These are phyloP conservation scores for Drosophila pseudotalamancana DNA, from an alignment of 2,888 invertebrate genomes.

Conservation along the genomic window DNA sequence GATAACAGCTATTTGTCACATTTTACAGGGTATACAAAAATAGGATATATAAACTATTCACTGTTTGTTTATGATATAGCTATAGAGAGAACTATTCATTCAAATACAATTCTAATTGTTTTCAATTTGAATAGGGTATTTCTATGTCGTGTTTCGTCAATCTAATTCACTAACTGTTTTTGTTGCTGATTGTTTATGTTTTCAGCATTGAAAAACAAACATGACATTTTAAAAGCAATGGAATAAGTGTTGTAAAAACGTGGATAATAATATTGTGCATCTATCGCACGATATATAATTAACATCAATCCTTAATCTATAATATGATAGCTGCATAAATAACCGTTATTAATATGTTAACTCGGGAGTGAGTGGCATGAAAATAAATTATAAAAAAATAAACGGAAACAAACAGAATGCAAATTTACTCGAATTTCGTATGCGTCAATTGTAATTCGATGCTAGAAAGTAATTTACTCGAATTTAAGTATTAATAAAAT, in stretches of 20 bases:
- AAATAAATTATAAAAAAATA: slow-evolving; percentile 31
- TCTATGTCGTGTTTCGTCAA: rapidly evolving
- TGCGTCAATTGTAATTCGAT: slow-evolving; percentile 22
- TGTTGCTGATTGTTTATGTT: slow-evolving; percentile 19
- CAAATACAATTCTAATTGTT: not conserved
- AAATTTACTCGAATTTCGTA: slow-evolving; percentile 22
- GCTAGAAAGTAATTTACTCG: slow-evolving; percentile 20
- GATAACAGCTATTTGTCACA: not conserved
- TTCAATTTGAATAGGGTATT: not conserved
- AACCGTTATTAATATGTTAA: slow-evolving; percentile 32
- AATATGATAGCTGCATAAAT: slow-evolving; percentile 32
- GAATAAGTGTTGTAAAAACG: not conserved
- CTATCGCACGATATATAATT: slow-evolving; percentile 10
- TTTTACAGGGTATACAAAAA: not conserved
- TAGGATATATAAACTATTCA: not conserved
- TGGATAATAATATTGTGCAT: slow-evolving; percentile 7
- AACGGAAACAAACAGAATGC: not conserved
- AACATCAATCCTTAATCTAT: slow-evolving; percentile 22
- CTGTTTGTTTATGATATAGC: too few species aligned
- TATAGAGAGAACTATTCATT: not conserved
- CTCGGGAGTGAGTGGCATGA: slow-evolving; percentile 10
- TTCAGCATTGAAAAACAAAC: slow-evolving; percentile 18
- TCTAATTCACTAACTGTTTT: not conserved
- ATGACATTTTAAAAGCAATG: slow-evolving; percentile 3
- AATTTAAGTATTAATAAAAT: slow-evolving; percentile 3